Evolutionary conservation across 2,113 vertebrate genomes (phyloP).

Genomic region (Hippopotamus amphibius): DNA sequence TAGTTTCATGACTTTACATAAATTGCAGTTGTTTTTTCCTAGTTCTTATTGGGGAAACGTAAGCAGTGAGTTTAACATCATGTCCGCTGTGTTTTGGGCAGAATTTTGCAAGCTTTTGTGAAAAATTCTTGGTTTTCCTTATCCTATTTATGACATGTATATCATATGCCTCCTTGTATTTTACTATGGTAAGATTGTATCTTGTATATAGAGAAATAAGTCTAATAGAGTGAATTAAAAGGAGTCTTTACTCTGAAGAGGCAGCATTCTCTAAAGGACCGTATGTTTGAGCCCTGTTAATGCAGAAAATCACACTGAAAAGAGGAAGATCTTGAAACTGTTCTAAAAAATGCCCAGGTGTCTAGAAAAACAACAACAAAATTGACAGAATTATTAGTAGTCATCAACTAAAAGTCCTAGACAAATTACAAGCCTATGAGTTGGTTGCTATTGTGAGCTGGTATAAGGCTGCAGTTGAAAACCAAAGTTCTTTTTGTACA

Average conservation of each 20-base stretch:
- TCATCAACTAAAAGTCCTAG: constrained; percentile 38
- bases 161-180: constrained; percentile 4
- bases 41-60: constrained; percentile 1
- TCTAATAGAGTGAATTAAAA: constrained; percentile 39
- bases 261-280: constrained; percentile 29
- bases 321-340: constrained; percentile 39
- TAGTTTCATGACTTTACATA: constrained; percentile 41
- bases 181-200: constrained; percentile 14
- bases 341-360: neutral
- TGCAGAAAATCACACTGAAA: constrained; percentile 31
- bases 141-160: neutral
- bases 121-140: constrained; percentile 32
- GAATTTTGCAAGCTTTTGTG: constrained; percentile 54
- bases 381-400: neutral
- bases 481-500: neutral
- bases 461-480: constrained; percentile 32
- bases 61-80: constrained; percentile 30
- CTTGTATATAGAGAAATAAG: neutral
- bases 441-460: neutral
- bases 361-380: constrained; percentile 36
- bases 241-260: constrained; percentile 38
- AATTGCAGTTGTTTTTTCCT: constrained; percentile 56
- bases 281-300: constrained; percentile 67
- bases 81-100: constrained; percentile 6
- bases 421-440: neutral